phyloP scores from a whole-genome alignment of 2,797 vertebrate genomes.

The Merluccius polli region DNA sequence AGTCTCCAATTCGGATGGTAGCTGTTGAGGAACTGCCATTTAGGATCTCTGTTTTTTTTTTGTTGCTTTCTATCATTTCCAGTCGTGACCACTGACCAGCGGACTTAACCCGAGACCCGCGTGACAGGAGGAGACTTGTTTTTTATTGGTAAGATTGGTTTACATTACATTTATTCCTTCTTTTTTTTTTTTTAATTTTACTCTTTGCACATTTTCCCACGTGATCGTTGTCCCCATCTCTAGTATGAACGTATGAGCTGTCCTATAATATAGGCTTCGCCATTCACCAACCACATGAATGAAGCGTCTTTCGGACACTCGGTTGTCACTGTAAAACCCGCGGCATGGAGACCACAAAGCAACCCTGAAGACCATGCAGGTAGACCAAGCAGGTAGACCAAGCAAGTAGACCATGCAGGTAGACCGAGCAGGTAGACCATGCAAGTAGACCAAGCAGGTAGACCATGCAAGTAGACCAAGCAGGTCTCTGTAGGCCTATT shows the following conservation, averaged over 20 bases:
- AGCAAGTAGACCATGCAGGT: no score
- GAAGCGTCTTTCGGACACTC: neutral
- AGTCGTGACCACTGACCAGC: slow-evolving; percentile 15
- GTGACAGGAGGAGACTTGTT: slow-evolving; percentile 13
- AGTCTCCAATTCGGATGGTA: neutral
- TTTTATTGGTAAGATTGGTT: slow-evolving; percentile 53
- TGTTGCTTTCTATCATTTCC: neutral
- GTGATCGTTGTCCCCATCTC: neutral
- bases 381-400: no score
- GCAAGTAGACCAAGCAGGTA: no score
- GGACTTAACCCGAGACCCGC: slow-evolving; percentile 45
- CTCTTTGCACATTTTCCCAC: neutral
- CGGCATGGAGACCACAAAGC: neutral
- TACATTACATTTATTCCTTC: neutral
- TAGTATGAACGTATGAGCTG: neutral
- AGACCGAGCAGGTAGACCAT: no score
- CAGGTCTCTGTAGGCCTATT: neutral
- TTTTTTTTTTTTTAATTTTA: no score
- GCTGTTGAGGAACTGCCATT: neutral
- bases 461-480: no score
- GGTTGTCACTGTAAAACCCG: neutral
- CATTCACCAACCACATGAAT: no score
- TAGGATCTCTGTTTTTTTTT: neutral
- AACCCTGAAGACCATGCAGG: neutral
- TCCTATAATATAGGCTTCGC: neutral